phyloP scores from a whole-genome alignment of 2,888 invertebrate species.

The Hyposoter didymator region DNA sequence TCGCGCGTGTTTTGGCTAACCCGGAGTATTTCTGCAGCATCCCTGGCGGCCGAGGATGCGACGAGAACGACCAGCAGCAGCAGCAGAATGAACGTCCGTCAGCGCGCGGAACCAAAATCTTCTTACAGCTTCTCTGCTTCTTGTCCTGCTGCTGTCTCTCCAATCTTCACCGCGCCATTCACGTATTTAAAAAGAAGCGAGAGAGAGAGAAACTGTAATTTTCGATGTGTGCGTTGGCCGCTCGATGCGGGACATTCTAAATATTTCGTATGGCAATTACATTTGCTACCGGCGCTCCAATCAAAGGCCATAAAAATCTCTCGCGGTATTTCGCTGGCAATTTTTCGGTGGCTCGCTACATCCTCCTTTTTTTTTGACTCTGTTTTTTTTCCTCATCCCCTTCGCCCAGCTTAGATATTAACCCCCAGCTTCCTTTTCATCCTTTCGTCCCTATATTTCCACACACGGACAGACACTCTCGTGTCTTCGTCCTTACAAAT shows the following conservation, averaged over 20 bases:
- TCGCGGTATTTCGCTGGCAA: slow-evolving; percentile 78
- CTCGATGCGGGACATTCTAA: slow-evolving; percentile 73
- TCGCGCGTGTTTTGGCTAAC: slow-evolving; percentile 57
- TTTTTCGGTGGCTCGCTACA: slow-evolving; percentile 81
- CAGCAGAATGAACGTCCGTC: slow-evolving; percentile 50
- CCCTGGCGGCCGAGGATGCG: slow-evolving; percentile 58
- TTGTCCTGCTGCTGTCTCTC: slow-evolving; percentile 32
- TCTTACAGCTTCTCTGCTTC: slow-evolving; percentile 52
- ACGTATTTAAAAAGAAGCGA: background rate
- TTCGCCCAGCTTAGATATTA: slow-evolving; percentile 66
- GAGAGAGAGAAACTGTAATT: background rate
- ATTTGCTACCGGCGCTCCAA: slow-evolving; percentile 74
- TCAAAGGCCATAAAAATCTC: slow-evolving; percentile 75
- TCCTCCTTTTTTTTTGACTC: slow-evolving; percentile 57
- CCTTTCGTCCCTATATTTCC: background rate
- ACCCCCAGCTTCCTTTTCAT: slow-evolving; percentile 58
- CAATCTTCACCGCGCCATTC: slow-evolving; percentile 25
- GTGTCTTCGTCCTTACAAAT: slow-evolving; percentile 11
- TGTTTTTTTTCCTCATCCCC: slow-evolving; percentile 11
- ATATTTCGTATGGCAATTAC: slow-evolving; percentile 79
- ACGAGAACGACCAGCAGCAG: slow-evolving; percentile 19
- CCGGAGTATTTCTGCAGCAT: slow-evolving; percentile 49
- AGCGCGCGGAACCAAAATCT: slow-evolving; percentile 58
- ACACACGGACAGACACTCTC: background rate
- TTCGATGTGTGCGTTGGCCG: slow-evolving; percentile 33